Evolutionary conservation across 2,113 vertebrate species (phyloP).

Genomic region (Hippocampus mohnikei): DNA sequence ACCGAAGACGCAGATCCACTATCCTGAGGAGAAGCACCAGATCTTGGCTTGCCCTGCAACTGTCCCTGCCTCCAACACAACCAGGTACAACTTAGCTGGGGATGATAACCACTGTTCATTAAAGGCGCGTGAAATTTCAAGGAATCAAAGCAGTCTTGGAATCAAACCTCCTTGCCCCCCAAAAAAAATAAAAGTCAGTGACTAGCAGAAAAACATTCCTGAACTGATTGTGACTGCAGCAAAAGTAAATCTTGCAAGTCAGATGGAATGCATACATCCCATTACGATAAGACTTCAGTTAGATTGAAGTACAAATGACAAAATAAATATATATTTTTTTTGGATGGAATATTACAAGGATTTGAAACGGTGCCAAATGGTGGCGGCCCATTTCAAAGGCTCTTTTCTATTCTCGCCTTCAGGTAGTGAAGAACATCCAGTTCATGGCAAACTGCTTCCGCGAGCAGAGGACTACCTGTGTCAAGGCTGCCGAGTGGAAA

Average conservation of each 20-base stretch:
- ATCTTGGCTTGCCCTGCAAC: slow-evolving; percentile 63
- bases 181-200: not conserved
- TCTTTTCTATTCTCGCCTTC: slow-evolving; percentile 3
- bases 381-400: not conserved
- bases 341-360: too few relatives aligned
- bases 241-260: too few relatives aligned
- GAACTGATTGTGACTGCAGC: too few relatives aligned
- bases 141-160: not conserved
- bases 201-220: too few relatives aligned
- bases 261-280: too few relatives aligned
- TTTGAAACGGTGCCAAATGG: not conserved
- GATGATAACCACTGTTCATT: not conserved
- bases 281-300: too few relatives aligned
- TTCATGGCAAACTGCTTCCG: slow-evolving; percentile 90
- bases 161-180: not conserved
- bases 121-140: not conserved
- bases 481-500: slow-evolving; percentile 92
- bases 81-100: slow-evolving; percentile 41
- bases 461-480: slow-evolving; percentile 83
- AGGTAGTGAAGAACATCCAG: slow-evolving; percentile 85
- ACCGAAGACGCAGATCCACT: slow-evolving; percentile 47
- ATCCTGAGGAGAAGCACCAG: slow-evolving; percentile 40
- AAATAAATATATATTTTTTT: too few relatives aligned
- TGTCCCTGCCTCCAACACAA: slow-evolving; percentile 64
- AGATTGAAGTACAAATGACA: too few relatives aligned